Conservation (phyloP, 2,797 vertebrate species). For the Aplochiton taeniatus region DNA sequence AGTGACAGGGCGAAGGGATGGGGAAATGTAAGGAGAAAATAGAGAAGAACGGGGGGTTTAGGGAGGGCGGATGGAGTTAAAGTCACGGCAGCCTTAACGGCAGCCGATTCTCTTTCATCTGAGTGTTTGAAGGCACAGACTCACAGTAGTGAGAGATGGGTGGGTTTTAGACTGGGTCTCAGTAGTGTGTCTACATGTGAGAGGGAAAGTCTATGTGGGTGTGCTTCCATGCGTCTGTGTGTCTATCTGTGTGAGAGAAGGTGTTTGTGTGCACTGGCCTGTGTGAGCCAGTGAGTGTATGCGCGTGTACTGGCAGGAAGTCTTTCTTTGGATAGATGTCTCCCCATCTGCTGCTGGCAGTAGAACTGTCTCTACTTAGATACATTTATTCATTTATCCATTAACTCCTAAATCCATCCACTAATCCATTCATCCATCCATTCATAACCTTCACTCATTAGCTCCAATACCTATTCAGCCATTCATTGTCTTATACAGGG, state of each 20-base stretch:
- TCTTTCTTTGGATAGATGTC: neutral
- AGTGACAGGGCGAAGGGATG: neutral
- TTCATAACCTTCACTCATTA: neutral
- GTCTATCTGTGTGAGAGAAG: slow-evolving; percentile 9
- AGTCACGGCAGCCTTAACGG: slow-evolving; percentile 27
- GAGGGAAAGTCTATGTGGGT: slow-evolving; percentile 25
- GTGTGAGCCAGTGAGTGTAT: slow-evolving; percentile 12
- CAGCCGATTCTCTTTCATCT: slow-evolving; percentile 48
- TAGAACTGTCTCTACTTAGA: no score
- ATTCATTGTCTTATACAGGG: no score
- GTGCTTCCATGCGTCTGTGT: slow-evolving; percentile 17
- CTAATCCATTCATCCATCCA: no score
- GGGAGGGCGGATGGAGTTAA: slow-evolving; percentile 31
- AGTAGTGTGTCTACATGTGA: slow-evolving; percentile 1
- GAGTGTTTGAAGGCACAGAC: slow-evolving; percentile 21
- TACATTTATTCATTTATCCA: neutral
- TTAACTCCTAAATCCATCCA: no score
- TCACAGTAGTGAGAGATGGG: slow-evolving; percentile 32
- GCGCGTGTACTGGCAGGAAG: neutral
- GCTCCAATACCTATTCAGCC: no score
- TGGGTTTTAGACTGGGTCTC: slow-evolving; percentile 14
- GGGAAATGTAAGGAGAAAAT: neutral
- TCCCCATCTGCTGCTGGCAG: neutral
- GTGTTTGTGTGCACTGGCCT: slow-evolving; percentile 27
- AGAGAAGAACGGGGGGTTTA: slow-evolving; percentile 34